Evolutionary conservation across 2,888 invertebrate genomes (phyloP).

Genomic region (Lutraria lutraria): DNA sequence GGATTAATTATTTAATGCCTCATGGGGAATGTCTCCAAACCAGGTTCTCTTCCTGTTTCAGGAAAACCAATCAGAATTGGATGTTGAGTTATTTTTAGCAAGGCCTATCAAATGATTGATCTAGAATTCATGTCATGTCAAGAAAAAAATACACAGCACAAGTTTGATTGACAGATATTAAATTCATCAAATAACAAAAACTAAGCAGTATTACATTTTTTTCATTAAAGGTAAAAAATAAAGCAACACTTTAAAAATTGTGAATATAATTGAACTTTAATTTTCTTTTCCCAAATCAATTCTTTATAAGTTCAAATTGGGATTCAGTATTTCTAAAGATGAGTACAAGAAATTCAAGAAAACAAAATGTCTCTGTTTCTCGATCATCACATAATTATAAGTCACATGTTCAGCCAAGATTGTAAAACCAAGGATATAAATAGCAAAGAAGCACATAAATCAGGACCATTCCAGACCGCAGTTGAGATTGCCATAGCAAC

Average conservation of each 20-base stretch:
- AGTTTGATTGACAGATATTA: too few relatives aligned
- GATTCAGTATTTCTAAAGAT: neutral
- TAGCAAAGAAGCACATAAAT: neutral
- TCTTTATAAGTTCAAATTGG: neutral
- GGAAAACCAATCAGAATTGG: too few relatives aligned
- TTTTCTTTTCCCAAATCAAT: neutral
- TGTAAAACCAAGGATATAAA: slow-evolving; percentile 1
- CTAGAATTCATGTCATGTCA: too few relatives aligned
- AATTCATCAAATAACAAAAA: too few relatives aligned
- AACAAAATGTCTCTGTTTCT: neutral
- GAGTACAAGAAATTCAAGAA: neutral
- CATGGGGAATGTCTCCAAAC: neutral
- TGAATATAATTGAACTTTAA: too few relatives aligned
- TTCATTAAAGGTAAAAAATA: too few relatives aligned
- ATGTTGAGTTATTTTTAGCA: too few relatives aligned
- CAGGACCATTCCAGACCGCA: neutral
- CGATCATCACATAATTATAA: neutral
- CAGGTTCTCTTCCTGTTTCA: neutral
- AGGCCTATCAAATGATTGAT: too few relatives aligned
- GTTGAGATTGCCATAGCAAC: neutral
- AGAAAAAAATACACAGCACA: too few relatives aligned
- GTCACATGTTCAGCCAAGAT: neutral
- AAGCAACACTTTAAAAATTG: too few relatives aligned
- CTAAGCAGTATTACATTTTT: too few relatives aligned
- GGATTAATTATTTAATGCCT: neutral